phyloP scores from a whole-genome alignment of 2,888 invertebrate genomes.

The Ophioninae sp. region DNA sequence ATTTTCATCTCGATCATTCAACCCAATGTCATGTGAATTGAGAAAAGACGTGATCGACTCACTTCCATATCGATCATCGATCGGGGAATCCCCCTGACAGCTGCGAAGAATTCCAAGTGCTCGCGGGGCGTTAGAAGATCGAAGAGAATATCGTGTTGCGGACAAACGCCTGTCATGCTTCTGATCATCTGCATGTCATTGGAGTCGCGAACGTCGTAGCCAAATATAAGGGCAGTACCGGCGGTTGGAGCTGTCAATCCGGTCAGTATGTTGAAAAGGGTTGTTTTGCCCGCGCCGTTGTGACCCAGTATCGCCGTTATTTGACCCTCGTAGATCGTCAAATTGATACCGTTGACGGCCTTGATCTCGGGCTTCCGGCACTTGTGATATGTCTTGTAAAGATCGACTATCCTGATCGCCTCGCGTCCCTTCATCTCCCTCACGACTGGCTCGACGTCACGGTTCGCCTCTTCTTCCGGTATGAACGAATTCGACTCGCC shows the following conservation, averaged over 20 bases:
- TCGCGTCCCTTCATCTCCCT: constrained; percentile 88
- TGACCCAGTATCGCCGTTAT: constrained; percentile 93
- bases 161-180: constrained; percentile 92
- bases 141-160: constrained; percentile 93
- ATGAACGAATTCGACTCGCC: constrained; percentile 80
- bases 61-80: constrained; percentile 77
- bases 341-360: constrained; percentile 89
- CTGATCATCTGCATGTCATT: constrained; percentile 90
- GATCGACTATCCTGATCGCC: constrained; percentile 88
- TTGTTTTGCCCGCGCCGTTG: constrained; percentile 94
- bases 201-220: constrained; percentile 88
- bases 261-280: constrained; percentile 91
- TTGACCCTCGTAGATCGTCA: constrained; percentile 93
- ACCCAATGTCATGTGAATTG: background rate
- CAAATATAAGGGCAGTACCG: constrained; percentile 89
- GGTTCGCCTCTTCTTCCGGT: constrained; percentile 82
- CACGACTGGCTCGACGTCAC: constrained; percentile 88
- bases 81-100: constrained; percentile 86
- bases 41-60: constrained; percentile 18
- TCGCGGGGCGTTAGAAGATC: constrained; percentile 90
- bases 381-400: constrained; percentile 88
- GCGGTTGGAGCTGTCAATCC: constrained; percentile 89
- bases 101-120: constrained; percentile 91
- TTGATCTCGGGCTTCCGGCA: constrained; percentile 87
- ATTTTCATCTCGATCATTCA: background rate